Evolutionary conservation across 2,113 vertebrate species (phyloP), one percentile per base, ranked within the genome.

Genomic region (Limanda limanda): DNA sequence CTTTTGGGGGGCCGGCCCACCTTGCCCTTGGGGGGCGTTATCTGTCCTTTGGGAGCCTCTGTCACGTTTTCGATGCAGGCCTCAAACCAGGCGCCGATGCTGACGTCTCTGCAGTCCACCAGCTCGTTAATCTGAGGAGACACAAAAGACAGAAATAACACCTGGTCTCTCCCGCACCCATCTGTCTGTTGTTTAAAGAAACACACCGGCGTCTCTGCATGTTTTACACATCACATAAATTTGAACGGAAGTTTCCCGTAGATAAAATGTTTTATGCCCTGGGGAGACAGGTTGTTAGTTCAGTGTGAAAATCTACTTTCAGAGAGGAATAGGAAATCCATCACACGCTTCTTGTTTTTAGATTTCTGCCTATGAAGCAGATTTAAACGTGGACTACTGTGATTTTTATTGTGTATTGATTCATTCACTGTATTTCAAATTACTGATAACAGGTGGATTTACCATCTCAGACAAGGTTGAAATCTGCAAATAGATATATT

Each of bases 81-180:
- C 95, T 99, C 97, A 86, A 99, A 99, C 98, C 98, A 99, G 89
- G 97, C 95, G 51, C 98, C 98, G 69, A 98, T 96, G 93, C 93
- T 97, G 81, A 96, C 93, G 87, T 98, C 98, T 89, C 97, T 95
- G 80, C 96, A 98, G 95, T 99, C 98, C 94, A 99, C 97, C 93
- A 99, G 91, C 93, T 99, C 98, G 9, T 99, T 98, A 89, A 99
- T 97, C 98, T 99, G 92, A 69, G 65, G 51, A 84, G 72, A 88
- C 18, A 88, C 31, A 78, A 51, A 31, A 66, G 42, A 74, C 23
- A 68, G 24, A 79, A 70, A 59, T 78, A 71, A 82, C 63, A 72
- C 24, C 57, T 18, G 48, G 61, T 78, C 69, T 70, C 10, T 31
- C 62, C 24, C 37, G 13, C 37, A 51, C 23, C 51, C 24, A 40